phyloP scores from a whole-genome alignment of 2,888 invertebrate species.

The Phengaris arion region DNA sequence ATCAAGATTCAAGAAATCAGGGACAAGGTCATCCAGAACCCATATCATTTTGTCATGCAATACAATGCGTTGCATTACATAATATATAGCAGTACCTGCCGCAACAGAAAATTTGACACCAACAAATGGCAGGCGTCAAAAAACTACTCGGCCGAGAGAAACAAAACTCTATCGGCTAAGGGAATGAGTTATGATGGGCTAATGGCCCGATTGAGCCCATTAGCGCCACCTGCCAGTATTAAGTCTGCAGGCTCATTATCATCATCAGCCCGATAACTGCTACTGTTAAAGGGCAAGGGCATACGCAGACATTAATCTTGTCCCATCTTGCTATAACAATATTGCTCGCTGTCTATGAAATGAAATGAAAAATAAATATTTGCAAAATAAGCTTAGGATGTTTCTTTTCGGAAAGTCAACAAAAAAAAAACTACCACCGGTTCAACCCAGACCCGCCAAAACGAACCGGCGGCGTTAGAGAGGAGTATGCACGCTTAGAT shows the following conservation, averaged over 20 bases:
- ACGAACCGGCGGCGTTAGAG: too few species aligned
- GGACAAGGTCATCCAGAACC: too few species aligned
- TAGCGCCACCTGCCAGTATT: constrained; percentile 21
- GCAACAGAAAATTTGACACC: not conserved
- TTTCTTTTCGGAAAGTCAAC: too few species aligned
- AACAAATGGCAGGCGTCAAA: constrained; percentile 4
- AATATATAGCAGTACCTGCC: not conserved
- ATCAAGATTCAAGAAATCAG: too few species aligned
- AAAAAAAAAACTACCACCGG: too few species aligned
- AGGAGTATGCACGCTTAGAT: too few species aligned
- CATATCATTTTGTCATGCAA: not conserved
- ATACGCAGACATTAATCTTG: not conserved
- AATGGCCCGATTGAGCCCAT: constrained; percentile 19
- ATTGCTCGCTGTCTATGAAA: too few species aligned
- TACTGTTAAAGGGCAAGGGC: not conserved
- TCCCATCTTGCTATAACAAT: too few species aligned
- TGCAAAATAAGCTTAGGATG: too few species aligned
- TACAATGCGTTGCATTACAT: not conserved
- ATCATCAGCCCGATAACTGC: not conserved
- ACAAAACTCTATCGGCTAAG: constrained; percentile 6
- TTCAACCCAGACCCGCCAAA: too few species aligned
- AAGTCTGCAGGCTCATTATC: not conserved
- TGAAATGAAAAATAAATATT: too few species aligned
- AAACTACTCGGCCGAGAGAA: constrained; percentile 10
- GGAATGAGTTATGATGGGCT: constrained; percentile 25